Percentiles rank a stretch among this genome's conserved stretches.
phyloP scores from a whole-genome alignment of 2,888 invertebrate species.

The Epistrophe grossulariae region DNA sequence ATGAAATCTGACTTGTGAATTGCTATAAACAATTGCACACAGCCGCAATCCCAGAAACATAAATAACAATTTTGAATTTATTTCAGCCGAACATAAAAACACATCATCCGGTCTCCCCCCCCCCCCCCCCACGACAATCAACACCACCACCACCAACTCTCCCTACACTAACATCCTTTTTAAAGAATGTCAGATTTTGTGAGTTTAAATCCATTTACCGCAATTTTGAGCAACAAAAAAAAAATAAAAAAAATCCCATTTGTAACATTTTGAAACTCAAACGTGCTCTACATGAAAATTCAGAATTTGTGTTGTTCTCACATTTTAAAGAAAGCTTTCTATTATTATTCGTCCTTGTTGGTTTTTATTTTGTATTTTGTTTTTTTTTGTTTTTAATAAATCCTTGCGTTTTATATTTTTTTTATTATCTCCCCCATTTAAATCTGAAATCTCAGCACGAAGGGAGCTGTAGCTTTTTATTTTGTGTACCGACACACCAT shows the following conservation, averaged over 20 bases:
- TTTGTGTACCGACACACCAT: constrained; percentile 40
- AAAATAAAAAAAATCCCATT: constrained; percentile 36
- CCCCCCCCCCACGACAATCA: no score
- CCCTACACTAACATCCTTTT: not conserved
- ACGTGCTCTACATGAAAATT: constrained; percentile 58
- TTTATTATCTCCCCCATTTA: constrained; percentile 49
- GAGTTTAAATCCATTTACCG: constrained; percentile 47
- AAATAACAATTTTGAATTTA: constrained; percentile 56
- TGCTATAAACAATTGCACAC: constrained; percentile 35
- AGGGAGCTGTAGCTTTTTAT: constrained; percentile 25
- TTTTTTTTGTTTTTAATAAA: constrained; percentile 40
- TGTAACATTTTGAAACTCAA: constrained; percentile 56
- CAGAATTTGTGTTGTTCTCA: constrained; percentile 48
- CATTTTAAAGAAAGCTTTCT: constrained; percentile 46
- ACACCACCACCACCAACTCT: not conserved
- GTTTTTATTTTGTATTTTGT: constrained; percentile 7
- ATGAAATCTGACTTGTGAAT: constrained; percentile 48
- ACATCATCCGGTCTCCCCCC: constrained; percentile 25
- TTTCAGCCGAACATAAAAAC: constrained; percentile 41
- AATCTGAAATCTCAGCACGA: constrained; percentile 51
- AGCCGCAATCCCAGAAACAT: constrained; percentile 21
- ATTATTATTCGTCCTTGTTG: constrained; percentile 42
- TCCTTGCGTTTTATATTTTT: constrained; percentile 62
- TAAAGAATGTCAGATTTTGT: constrained; percentile 30
- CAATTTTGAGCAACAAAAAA: constrained; percentile 35